Conservation (phyloP, 2,888 invertebrate genomes). For the Diarsia brunnea region DNA sequence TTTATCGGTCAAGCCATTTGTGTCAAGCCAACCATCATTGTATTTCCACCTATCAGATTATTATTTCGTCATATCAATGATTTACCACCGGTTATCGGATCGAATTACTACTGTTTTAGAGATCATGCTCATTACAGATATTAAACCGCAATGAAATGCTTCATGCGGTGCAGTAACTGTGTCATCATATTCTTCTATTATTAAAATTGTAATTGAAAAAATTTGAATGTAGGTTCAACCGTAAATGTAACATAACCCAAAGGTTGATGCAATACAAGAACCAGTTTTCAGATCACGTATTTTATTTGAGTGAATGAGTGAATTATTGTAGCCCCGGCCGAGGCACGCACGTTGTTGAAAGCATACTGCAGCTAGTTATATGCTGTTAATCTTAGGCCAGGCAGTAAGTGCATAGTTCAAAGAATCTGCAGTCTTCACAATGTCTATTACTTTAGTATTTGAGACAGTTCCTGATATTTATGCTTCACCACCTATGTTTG, state of each 20-base stretch:
- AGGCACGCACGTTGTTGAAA: neutral
- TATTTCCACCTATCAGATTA: neutral
- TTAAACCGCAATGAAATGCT: neutral
- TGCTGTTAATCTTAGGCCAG: neutral
- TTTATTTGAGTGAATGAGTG: neutral
- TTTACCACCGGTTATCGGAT: neutral
- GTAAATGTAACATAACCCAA: neutral
- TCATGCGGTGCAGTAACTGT: neutral
- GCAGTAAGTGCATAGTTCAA: neutral
- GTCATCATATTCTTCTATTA: neutral
- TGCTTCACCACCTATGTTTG: no score
- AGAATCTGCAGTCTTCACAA: neutral
- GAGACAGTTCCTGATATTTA: no score
- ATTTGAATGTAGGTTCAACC: neutral
- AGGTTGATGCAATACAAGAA: neutral
- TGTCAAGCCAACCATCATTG: neutral
- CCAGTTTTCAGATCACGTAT: neutral
- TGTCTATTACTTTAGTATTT: neutral
- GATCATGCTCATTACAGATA: neutral
- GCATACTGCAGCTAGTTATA: neutral
- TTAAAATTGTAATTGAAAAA: neutral
- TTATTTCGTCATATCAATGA: neutral
- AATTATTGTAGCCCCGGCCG: neutral
- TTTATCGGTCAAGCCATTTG: neutral
- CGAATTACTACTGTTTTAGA: neutral